Conservation (phyloP, 2,113 vertebrate species). For the Bothrops jararaca region DNA sequence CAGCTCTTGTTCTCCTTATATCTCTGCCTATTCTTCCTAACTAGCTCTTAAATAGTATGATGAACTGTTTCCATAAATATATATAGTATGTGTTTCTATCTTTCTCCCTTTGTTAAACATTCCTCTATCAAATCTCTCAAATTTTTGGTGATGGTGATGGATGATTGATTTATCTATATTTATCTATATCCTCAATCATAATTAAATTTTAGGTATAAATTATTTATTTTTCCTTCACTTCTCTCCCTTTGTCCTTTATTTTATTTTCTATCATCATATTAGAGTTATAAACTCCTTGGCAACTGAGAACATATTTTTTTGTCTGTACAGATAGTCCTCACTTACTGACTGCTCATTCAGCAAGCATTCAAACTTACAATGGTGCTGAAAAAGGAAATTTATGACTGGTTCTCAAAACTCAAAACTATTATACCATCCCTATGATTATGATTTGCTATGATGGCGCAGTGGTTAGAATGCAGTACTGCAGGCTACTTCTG, state of each 20-base stretch:
- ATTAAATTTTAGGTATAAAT: not conserved
- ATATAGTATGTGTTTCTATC: not conserved
- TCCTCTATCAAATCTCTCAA: not conserved
- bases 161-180: not conserved
- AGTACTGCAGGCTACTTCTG: too few species aligned
- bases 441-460: not conserved
- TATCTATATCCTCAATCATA: not conserved
- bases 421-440: not conserved
- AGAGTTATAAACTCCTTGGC: not conserved
- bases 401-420: not conserved
- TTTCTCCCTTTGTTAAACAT: not conserved
- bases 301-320: not conserved
- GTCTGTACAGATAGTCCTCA: not conserved
- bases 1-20: not conserved
- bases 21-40: not conserved
- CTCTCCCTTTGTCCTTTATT: not conserved
- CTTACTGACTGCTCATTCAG: not conserved
- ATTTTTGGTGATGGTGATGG: not conserved
- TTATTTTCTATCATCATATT: not conserved
- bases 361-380: not conserved
- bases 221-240: not conserved
- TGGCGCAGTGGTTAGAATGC: too few species aligned
- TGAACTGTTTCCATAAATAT: not conserved
- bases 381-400: not conserved
- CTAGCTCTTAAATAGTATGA: not conserved